Conservation (phyloP, 2,888 invertebrate genomes). For the Campoplex capitator region DNA sequence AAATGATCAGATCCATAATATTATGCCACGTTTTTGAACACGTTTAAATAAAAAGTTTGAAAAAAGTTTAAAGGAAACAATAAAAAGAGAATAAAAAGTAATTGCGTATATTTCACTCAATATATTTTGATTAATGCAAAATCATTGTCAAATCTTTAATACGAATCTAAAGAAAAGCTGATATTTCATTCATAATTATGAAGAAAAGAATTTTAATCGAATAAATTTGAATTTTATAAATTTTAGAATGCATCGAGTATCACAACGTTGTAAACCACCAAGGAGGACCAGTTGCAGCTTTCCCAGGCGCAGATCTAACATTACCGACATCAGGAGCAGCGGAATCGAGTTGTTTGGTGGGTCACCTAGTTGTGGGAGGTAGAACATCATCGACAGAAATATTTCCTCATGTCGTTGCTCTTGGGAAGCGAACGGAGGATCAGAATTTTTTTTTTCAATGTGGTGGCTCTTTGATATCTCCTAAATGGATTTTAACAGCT, state of each 20-base stretch:
- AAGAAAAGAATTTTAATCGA: background rate
- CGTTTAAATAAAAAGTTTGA: too few species aligned
- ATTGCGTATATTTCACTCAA: too few species aligned
- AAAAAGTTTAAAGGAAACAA: too few species aligned
- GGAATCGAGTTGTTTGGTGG: conserved; percentile 18
- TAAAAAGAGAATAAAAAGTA: too few species aligned
- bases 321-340: background rate
- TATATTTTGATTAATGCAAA: too few species aligned
- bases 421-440: conserved; percentile 62
- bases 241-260: conserved; percentile 57
- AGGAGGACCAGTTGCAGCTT: background rate
- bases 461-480: conserved; percentile 73
- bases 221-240: background rate
- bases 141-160: too few species aligned
- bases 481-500: conserved; percentile 74
- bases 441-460: conserved; percentile 65
- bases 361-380: conserved; percentile 71
- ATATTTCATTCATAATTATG: too few species aligned
- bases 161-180: too few species aligned
- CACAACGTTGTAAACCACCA: background rate
- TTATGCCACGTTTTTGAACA: too few species aligned
- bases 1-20: too few species aligned
- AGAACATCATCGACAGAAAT: conserved; percentile 56
- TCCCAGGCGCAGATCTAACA: background rate
- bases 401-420: conserved; percentile 75